Evolutionary conservation across 2,888 invertebrate species (phyloP), one percentile per base, ranked within the genome.

Genomic region (Drosophila stalkeri): DNA sequence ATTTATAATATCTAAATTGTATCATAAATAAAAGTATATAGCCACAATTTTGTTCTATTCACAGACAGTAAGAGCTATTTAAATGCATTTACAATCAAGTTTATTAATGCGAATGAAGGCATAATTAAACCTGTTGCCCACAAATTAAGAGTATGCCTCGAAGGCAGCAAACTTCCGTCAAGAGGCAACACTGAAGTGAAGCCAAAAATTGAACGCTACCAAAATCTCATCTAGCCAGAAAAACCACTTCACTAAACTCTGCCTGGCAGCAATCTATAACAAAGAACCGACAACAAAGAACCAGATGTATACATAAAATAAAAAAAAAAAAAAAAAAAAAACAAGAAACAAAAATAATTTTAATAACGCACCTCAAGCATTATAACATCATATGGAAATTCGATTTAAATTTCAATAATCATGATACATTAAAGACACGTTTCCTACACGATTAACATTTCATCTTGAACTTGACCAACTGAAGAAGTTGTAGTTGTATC

Each of bases 171-270:
- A 71, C 67, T 75, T 77, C 77, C 77, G 78, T 63, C 78, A 70
- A 16, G 18, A 41, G 14, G 33, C 71, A 77, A 71, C 72, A 59
- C 65, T 63, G 47, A 55, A 74, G 71, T 64, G 46, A 31, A 60
- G 61, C 51, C 69, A 60, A 66, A 31, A 49, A 23, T 16, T 44
- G 51, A 47, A 52, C n/a, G 52, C 12, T 46, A 60, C 55, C 62
- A 77, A 74, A 72, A 81, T 76, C 80, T 57, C 75, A 86, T 75
- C 69, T 60, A 73, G 76, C 81, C 68, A 78, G 79, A 71, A 73
- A 75, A 78, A 78, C 75, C 70, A 74, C 77, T 73, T 80, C 51
- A 65, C 49, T 18, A 18, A 51, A 18, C 2, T 55, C 44, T 20
- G 61, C 44, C 65, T 64, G 52, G 46, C 35, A 51, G 20, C 57